Conservation (phyloP, 2,113 vertebrate genomes). For the Psammodynastes pulverulentus region DNA sequence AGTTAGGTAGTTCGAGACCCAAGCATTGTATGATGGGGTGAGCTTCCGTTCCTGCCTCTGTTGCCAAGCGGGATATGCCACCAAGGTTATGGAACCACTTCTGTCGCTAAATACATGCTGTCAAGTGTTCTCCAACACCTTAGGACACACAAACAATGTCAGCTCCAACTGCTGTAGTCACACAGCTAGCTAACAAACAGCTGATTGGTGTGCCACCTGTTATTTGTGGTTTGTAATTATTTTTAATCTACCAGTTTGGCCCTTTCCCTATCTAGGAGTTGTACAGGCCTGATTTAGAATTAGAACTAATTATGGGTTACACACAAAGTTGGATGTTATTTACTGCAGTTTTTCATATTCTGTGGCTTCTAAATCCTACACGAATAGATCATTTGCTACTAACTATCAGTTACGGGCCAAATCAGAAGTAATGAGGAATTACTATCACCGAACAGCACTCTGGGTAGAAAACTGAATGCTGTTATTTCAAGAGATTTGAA, state of each 20-base stretch:
- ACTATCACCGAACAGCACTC: not conserved
- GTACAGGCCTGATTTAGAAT: constrained; percentile 18
- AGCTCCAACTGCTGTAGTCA: not conserved
- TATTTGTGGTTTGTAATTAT: not conserved
- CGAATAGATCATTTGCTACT: not conserved
- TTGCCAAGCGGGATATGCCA: not conserved
- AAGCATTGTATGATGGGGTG: not conserved
- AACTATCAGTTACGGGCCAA: not conserved
- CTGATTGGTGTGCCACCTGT: not conserved
- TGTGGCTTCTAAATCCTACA: not conserved
- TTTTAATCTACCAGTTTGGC: not conserved
- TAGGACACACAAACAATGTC: not conserved
- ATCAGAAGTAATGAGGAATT: not conserved
- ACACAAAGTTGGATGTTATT: constrained; percentile 28
- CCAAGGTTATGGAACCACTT: not conserved
- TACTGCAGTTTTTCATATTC: not conserved
- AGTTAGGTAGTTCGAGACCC: not conserved
- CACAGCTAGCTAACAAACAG: not conserved
- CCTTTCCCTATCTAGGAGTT: not conserved
- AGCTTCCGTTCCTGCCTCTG: not conserved
- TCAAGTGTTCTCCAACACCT: not conserved
- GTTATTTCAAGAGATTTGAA: constrained; percentile 4
- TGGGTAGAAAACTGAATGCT: not conserved
- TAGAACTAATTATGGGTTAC: constrained; percentile 42
- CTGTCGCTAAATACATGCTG: not conserved